A percentile compares a stretch with the other conserved stretches of the same genome.
These are phyloP conservation scores for Tipula confusa DNA, from an alignment of 2,888 invertebrate species.

Conservation along the genomic window DNA sequence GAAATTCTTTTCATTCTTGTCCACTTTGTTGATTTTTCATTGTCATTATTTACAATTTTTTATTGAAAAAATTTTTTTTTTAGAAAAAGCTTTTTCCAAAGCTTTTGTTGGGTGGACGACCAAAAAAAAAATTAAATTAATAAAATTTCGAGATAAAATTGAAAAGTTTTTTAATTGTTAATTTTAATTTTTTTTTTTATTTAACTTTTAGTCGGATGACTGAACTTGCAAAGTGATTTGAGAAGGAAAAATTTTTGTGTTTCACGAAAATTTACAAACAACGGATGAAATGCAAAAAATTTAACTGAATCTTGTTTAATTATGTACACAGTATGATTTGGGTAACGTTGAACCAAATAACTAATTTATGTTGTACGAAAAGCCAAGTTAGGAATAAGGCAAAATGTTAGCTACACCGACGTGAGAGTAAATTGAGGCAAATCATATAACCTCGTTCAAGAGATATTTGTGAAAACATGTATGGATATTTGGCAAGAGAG, in stretches of 20 bases:
- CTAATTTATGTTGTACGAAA: no score
- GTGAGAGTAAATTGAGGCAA: no score
- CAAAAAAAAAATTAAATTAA: not conserved
- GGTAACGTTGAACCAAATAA: no score
- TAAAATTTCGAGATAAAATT: conserved; percentile 8
- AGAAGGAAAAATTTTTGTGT: not conserved
- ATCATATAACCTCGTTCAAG: no score
- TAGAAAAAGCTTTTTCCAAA: not conserved
- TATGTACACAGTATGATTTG: not conserved
- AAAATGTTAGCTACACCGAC: no score
- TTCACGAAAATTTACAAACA: not conserved
- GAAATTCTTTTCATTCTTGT: not conserved
- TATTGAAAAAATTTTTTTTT: no score
- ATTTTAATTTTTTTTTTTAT: no score
- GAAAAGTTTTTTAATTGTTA: not conserved
- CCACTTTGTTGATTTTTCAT: not conserved
- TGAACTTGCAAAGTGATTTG: not conserved
- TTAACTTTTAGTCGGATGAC: not conserved
- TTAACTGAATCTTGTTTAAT: not conserved
- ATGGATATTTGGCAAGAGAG: no score
- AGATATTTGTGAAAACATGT: no score
- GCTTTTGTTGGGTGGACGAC: not conserved
- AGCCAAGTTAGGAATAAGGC: no score
- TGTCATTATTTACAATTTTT: not conserved
- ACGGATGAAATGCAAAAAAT: not conserved